Base-by-base conservation (phyloP, 2,797 vertebrate genomes). In the Ctenochaetus hawaiiensis region DNA sequence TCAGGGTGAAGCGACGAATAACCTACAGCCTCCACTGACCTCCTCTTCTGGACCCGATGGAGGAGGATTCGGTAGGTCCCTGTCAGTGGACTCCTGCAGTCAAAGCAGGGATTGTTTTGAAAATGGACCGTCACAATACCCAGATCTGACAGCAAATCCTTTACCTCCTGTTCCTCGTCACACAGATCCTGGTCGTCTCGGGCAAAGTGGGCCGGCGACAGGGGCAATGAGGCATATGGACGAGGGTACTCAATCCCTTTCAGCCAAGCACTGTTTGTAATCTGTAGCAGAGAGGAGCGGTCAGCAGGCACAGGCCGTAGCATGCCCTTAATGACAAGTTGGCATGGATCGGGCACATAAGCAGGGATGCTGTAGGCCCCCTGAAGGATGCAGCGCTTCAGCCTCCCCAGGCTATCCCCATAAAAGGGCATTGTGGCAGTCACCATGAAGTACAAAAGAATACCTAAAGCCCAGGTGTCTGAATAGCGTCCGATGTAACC, bases 381-480 rank as follows among this genome's bases (percentile, higher is more conserved):
- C 34, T 94, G 91, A 16, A 95, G 72, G 86, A 96, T 95, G 83
- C 87, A 88, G 13, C 93, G 92, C 82, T 94, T 96, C 74, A 96
- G 88, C 39, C 85, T 86, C 8, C 86, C 76, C 59, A 96, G 8
- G 71, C 69, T 96, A 67, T 94, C 94, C 1, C 91, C 95, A 0
- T 39, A 72, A 77, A 96, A 96, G 6, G 96, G 96, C 86, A 95
- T 76, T 20, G 87, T 88, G 58, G 91, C 93, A 0, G 95, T 95
- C 63, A 91, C 92, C 84, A 95, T 95, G 81, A 95, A 96, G 88
- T 93, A 96, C 48, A 96, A 82, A 34, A 96, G 89, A 45, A 96
- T 84, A 2, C 95, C 96, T 57, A 96, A 75, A 18, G 95, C 95
- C 96, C 95, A 96, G 75, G 93, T 91, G 82, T 96, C 95, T 9